Base-by-base conservation (phyloP, 1,140 invertebrate species). In the Octopus sinensis region DNA sequence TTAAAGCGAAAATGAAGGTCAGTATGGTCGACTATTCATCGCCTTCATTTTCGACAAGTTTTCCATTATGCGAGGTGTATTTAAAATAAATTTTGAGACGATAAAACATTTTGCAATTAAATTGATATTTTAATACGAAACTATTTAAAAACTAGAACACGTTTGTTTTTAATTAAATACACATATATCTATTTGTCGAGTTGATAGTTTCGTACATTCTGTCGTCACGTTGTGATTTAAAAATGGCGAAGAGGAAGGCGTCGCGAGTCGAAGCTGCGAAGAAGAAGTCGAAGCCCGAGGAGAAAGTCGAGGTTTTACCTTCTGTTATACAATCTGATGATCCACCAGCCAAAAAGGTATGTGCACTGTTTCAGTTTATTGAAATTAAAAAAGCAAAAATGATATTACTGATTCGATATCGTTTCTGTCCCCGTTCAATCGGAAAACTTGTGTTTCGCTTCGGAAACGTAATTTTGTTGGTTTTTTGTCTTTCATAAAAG, bases 271-370 rank as follows among this genome's bases (percentile, higher is more conserved):
- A 79, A 90, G 1, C 30, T 43, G 30, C 30, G 30, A 93, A 79
- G 92, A 94, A 82, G 94, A 52, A 73, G 17, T 7, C 68, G 12
- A 43, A 73, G 53, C 52, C 51, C 5, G 78, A 84, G 78, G 76
- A 79, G 53, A 53, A 84, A 53, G 84, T 85, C 76, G 86, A 85
- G 51, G 84, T 83, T 78, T 81, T 79, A 51, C 84, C 86, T 43
- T 87, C 87, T 17, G 79, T 85, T 78, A 84, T 87, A 85, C 23
- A 86, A 85, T n/a, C 78, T 86, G 78, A 84, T 86, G 23, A 84
- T 85, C 6, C 86, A 86, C 9, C 87, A 85, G 43, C 84, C 85
- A 73, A 86, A 86, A 68, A 83, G 82, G 30, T 77, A 81, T 78
- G n/a, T 56, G 6, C 52, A 82, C 56, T 23, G 81, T n/a, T 13